phyloP scores from a whole-genome alignment of 2,797 vertebrate genomes.

The Macroramphosus scolopax region DNA sequence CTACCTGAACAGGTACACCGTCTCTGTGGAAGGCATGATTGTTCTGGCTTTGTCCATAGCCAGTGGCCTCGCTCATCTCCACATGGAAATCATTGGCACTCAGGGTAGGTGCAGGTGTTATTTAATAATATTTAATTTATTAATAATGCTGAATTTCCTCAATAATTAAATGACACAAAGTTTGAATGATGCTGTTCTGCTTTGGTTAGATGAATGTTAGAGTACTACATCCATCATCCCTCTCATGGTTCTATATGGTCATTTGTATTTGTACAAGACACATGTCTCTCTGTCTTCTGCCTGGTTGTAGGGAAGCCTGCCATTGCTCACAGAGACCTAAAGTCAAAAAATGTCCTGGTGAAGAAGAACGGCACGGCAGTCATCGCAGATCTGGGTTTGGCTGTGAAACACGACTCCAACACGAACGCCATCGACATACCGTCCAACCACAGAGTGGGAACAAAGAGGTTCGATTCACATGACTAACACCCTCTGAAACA shows the following conservation, averaged over 20 bases:
- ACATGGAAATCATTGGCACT: conserved; percentile 98
- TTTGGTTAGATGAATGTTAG: too few relatives aligned
- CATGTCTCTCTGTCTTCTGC: conserved; percentile 11
- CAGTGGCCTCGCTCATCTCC: conserved; percentile 94
- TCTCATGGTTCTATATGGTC: too few relatives aligned
- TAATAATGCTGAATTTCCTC: too few relatives aligned
- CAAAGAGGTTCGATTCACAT: conserved; percentile 98
- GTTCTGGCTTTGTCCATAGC: conserved; percentile 93
- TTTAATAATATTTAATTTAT: too few relatives aligned
- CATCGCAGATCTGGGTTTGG: conserved; percentile 94
- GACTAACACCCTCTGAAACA: too few relatives aligned
- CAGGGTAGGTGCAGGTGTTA: conserved; percentile 87
- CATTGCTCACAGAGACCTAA: conserved; percentile 95
- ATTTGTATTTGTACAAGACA: too few relatives aligned
- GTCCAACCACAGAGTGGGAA: conserved; percentile 97
- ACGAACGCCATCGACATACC: conserved; percentile 98
- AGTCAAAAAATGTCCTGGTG: conserved; percentile 98
- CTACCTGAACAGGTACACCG: conserved; percentile 94
- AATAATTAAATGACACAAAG: too few relatives aligned
- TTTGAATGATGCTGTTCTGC: too few relatives aligned
- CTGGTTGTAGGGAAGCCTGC: conserved; percentile 99
- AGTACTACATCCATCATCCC: too few relatives aligned
- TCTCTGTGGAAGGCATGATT: conserved; percentile 97
- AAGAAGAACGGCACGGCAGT: conserved; percentile 98
- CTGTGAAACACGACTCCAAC: conserved; percentile 93